Percentiles rank a stretch among this genome's conserved stretches.
These are phyloP conservation scores for Apamea sordens DNA, from an alignment of 2,888 invertebrate species.

Conservation along the genomic window DNA sequence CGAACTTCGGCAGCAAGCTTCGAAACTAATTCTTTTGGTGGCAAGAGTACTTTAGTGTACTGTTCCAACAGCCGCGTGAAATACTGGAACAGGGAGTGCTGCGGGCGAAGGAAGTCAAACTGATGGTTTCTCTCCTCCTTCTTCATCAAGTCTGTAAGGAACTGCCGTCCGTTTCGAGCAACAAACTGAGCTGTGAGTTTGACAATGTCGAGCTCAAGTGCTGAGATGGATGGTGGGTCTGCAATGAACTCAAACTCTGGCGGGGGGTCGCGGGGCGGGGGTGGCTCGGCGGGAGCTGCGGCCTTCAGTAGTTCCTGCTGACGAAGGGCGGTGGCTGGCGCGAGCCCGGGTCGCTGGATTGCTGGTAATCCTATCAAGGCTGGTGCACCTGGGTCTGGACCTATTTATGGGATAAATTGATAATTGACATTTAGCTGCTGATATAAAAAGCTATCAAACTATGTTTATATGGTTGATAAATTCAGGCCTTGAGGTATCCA, in stretches of 20 bases:
- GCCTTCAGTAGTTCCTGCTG: slow-evolving; percentile 97
- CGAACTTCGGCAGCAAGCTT: slow-evolving; percentile 95
- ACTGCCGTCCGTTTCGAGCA: slow-evolving; percentile 99
- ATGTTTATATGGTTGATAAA: not conserved
- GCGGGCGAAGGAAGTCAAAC: slow-evolving; percentile 99
- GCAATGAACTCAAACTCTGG: slow-evolving; percentile 98
- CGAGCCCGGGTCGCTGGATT: slow-evolving; percentile 89
- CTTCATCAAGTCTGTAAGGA: slow-evolving; percentile 99
- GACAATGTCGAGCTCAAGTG: slow-evolving; percentile 99
- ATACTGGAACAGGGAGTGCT: slow-evolving; percentile 99
- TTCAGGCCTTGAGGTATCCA: not conserved
- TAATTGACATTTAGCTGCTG: not conserved
- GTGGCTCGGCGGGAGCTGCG: slow-evolving; percentile 95
- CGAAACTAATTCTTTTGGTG: slow-evolving; percentile 96
- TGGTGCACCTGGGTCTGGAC: slow-evolving; percentile 74
- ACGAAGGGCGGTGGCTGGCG: slow-evolving; percentile 95
- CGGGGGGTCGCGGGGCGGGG: slow-evolving; percentile 97
- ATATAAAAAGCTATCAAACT: not conserved
- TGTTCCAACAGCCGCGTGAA: slow-evolving; percentile 99
- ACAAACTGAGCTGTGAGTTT: slow-evolving; percentile 99
- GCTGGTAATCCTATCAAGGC: slow-evolving; percentile 63
- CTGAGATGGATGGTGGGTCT: slow-evolving; percentile 99
- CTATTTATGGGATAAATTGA: slow-evolving; percentile 49
- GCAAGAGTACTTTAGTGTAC: slow-evolving; percentile 99
- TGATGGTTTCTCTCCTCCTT: slow-evolving; percentile 99